Evolutionary conservation across 2,113 vertebrate genomes (phyloP).

Genomic region (Neotoma lepida): DNA sequence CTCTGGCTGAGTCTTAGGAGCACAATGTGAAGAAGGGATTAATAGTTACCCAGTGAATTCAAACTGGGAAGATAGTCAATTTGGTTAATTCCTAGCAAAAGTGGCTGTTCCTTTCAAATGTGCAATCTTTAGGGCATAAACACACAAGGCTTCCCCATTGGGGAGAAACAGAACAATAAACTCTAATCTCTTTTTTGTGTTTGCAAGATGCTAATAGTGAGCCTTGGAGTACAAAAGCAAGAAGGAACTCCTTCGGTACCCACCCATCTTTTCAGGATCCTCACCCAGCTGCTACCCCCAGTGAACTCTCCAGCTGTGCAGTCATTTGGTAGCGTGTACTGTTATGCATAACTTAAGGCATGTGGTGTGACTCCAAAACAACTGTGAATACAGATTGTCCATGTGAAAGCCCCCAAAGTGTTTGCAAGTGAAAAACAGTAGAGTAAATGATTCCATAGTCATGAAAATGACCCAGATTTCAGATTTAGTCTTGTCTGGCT

Average conservation of each 20-base stretch:
- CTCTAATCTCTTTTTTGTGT: slow-evolving; percentile 78
- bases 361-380: slow-evolving; percentile 75
- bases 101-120: slow-evolving; percentile 63
- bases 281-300: slow-evolving; percentile 80
- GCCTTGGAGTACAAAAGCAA: slow-evolving; percentile 75
- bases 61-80: slow-evolving; percentile 72
- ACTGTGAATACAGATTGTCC: slow-evolving; percentile 70
- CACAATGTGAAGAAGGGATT: slow-evolving; percentile 70
- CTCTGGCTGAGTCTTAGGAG: slow-evolving; percentile 63
- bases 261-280: slow-evolving; percentile 78
- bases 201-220: slow-evolving; percentile 69
- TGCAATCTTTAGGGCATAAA: slow-evolving; percentile 66
- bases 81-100: slow-evolving; percentile 74
- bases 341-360: slow-evolving; percentile 80
- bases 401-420: slow-evolving; percentile 26
- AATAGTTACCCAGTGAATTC: slow-evolving; percentile 71
- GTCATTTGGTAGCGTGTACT: slow-evolving; percentile 75
- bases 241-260: slow-evolving; percentile 70
- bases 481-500: slow-evolving; percentile 23
- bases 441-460: slow-evolving; percentile 3
- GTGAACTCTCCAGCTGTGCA: slow-evolving; percentile 81
- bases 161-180: slow-evolving; percentile 74
- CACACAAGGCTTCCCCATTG: slow-evolving; percentile 72
- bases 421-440: slow-evolving; percentile 58
- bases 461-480: slow-evolving; percentile 49